A percentile compares a stretch with the other conserved stretches of the same genome.
Conservation (phyloP, 2,113 vertebrate species). For the Irena cyanogastra region DNA sequence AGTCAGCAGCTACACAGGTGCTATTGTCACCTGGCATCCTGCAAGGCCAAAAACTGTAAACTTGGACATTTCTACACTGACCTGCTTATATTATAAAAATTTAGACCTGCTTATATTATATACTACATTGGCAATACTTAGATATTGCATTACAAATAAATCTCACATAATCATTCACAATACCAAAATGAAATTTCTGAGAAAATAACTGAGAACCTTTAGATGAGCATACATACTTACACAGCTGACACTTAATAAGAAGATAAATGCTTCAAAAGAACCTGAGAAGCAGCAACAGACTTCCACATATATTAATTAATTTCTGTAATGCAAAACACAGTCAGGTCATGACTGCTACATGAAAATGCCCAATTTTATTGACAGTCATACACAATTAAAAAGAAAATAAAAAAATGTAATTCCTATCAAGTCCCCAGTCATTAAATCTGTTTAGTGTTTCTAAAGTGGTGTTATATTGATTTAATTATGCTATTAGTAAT, state of each 20-base stretch:
- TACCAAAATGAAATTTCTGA: neutral
- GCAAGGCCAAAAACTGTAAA: neutral
- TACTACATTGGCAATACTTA: neutral
- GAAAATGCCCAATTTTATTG: neutral
- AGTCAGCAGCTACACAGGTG: neutral
- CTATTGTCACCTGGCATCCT: neutral
- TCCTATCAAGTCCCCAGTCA: neutral
- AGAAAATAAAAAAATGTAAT: neutral
- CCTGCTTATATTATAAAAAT: neutral
- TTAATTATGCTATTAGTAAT: constrained; percentile 65
- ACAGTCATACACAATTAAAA: neutral
- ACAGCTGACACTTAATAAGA: neutral
- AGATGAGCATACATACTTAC: neutral
- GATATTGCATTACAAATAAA: neutral
- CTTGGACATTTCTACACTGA: neutral
- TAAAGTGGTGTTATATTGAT: constrained; percentile 29
- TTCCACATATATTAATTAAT: neutral
- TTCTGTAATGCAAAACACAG: neutral
- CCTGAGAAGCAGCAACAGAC: neutral
- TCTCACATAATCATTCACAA: neutral
- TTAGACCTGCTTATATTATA: neutral
- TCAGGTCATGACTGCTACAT: neutral
- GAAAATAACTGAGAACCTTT: neutral
- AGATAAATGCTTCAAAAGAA: neutral
- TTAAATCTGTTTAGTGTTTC: constrained; percentile 28